Evolutionary conservation across 2,797 vertebrate genomes (phyloP), one percentile per base, ranked within the genome.

Genomic region (Onychomys leucogaster): DNA sequence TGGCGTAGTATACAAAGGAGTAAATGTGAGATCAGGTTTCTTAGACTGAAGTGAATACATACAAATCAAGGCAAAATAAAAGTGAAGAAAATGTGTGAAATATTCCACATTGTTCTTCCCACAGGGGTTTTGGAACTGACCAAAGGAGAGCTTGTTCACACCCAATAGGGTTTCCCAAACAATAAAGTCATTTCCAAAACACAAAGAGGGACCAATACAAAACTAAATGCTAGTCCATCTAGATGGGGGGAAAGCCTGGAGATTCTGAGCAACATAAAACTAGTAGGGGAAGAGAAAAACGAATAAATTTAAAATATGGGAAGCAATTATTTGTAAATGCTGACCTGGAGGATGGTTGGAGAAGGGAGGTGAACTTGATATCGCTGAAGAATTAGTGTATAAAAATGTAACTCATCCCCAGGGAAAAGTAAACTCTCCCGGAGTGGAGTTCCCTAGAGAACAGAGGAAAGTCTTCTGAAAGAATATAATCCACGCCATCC

Each of bases 181-280:
- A 97, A 97, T 92, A 95, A 91, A 94, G 80, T 91, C 73, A 91
- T 89, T 98, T 94, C 84, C 77, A 90, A 96, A 95, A 96, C 82
- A 96, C 94, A 96, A 97, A 88, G 55, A 92, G 69, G 55, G 67
- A 94, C 59, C 37, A 90, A 88, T 61, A 80, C 69, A 95, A 94
- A 96, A 94, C 55, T 83, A 92, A 96, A 95, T 29, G 37, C 81
- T 7, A 5, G 21, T 88, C 19, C 34, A 92, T 37, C 82, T n/a
- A 27, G 0, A 46, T 41, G 21, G 29, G 34, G 0, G 52, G 52
- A 65, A 65, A 23, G 17, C n/a, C 12, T 59, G 14, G 34, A 46
- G 41, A 93, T 82, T 85, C 46, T 21, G 65, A 57, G 80, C 71
- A 61, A 43, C 59, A 91, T 27, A 90, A 91, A 80, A 49, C 59